Base-by-base conservation (phyloP, 1,140 invertebrate species). In the Choristoneura fumiferana region DNA sequence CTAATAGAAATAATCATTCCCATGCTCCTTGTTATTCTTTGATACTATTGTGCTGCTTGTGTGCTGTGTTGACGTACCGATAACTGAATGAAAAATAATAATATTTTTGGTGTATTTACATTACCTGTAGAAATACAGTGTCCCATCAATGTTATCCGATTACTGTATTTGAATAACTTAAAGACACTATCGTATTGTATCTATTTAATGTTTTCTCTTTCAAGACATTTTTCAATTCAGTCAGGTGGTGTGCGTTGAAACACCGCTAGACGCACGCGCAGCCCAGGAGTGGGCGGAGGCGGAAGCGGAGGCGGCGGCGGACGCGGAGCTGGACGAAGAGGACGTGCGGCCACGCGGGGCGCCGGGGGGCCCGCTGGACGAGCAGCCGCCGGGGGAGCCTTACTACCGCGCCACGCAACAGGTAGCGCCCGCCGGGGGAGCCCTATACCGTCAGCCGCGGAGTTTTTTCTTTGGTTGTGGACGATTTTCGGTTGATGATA, bases 401-500 rank as follows among this genome's bases (percentile, higher is more conserved):
- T 49, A 49, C 18, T 49, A 49, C n/a, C 18, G 43, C 3, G 22
- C 57, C 14, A 52, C 61, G 39, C 37, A 58, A 12, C 39, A 62
- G 38, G 36, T 57, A 14, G 43, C n/a, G n/a, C n/a, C n/a, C n/a
- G n/a, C n/a, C n/a, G n/a, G n/a, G n/a, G n/a, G n/a, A n/a, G n/a
- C n/a, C n/a, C n/a, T n/a, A n/a, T n/a, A n/a, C n/a, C n/a, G n/a
- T n/a, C n/a, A n/a, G n/a, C n/a, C n/a, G n/a, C n/a, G n/a, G n/a
- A n/a, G n/a, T n/a, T n/a, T n/a, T n/a, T n/a, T n/a, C n/a, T n/a
- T n/a, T n/a, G n/a, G n/a, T n/a, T n/a, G n/a, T n/a, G n/a, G n/a
- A n/a, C n/a, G n/a, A n/a, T n/a, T n/a, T n/a, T n/a, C n/a, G n/a
- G n/a, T n/a, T n/a, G n/a, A n/a, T n/a, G n/a, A n/a, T n/a, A n/a